A percentile compares a stretch with the other conserved stretches of the same genome.
phyloP scores from a whole-genome alignment of 2,113 vertebrate genomes.

The Dicentrarchus labrax region DNA sequence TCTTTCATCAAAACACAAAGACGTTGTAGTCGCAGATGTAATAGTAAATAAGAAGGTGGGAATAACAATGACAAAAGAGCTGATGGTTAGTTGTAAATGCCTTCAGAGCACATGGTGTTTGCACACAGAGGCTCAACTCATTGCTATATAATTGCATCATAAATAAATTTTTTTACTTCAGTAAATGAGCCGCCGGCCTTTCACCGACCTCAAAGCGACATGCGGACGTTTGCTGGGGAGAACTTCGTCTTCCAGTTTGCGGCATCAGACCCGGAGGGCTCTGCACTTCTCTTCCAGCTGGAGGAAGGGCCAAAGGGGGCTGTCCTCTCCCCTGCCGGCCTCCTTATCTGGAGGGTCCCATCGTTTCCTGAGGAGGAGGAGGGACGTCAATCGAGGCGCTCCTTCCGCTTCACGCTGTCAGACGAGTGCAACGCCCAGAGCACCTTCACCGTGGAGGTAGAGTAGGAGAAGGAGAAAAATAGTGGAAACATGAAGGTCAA shows the following conservation, averaged over 20 bases:
- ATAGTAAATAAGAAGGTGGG: conserved; percentile 10
- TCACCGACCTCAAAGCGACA: conserved; percentile 76
- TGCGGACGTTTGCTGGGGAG: conserved; percentile 86
- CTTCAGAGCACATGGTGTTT: neutral
- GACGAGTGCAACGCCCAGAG: conserved; percentile 86
- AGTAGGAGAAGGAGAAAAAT: conserved; percentile 1
- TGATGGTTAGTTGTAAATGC: neutral
- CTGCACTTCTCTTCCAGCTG: conserved; percentile 86
- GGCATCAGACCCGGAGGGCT: conserved; percentile 86
- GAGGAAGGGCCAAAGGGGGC: conserved; percentile 82
- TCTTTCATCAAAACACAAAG: conserved; percentile 14
- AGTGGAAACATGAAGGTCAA: too few relatives aligned
- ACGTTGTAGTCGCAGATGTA: neutral
- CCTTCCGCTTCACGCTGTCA: conserved; percentile 81
- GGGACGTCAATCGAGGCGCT: conserved; percentile 41
- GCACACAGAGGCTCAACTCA: neutral
- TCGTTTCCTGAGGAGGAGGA: neutral
- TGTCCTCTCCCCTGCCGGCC: conserved; percentile 85
- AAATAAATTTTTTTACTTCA: conserved; percentile 38
- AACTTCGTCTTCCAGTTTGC: conserved; percentile 89
- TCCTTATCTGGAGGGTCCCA: conserved; percentile 87
- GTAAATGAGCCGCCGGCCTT: conserved; percentile 86
- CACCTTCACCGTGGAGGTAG: conserved; percentile 83
- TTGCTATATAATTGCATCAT: neutral
- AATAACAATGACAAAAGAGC: neutral